Evolutionary conservation across 2,113 vertebrate species (phyloP).

Genomic region (Pampusana beccarii): DNA sequence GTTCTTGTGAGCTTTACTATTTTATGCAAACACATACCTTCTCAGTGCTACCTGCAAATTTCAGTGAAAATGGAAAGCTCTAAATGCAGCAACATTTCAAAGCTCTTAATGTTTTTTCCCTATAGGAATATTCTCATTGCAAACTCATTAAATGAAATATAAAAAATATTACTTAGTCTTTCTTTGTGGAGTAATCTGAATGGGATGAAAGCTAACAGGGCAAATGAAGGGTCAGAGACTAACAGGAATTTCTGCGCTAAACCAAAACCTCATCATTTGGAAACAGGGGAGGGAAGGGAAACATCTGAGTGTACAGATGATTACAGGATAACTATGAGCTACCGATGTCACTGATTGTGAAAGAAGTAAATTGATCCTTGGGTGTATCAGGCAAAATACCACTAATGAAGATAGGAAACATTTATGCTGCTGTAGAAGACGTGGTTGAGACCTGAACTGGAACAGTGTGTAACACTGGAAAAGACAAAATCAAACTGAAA

Average conservation of each 20-base stretch:
- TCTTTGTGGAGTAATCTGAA: neutral
- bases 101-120: neutral
- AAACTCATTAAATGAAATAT: neutral
- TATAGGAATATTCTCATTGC: neutral
- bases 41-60: neutral
- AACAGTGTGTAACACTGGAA: neutral
- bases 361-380: constrained; percentile 28
- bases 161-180: neutral
- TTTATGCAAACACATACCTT: neutral
- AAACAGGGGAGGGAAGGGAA: constrained; percentile 2
- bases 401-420: neutral
- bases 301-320: neutral
- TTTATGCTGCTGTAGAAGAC: neutral
- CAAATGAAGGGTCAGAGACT: neutral
- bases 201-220: neutral
- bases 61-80: neutral
- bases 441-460: neutral
- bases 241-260: constrained; percentile 17
- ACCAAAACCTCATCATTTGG: neutral
- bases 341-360: neutral
- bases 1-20: neutral
- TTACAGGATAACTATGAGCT: neutral
- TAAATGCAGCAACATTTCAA: neutral
- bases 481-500: neutral
- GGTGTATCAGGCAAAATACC: neutral